Evolutionary conservation across 1,140 invertebrate species (phyloP).

Genomic region (Amphibalanus amphitrite): DNA sequence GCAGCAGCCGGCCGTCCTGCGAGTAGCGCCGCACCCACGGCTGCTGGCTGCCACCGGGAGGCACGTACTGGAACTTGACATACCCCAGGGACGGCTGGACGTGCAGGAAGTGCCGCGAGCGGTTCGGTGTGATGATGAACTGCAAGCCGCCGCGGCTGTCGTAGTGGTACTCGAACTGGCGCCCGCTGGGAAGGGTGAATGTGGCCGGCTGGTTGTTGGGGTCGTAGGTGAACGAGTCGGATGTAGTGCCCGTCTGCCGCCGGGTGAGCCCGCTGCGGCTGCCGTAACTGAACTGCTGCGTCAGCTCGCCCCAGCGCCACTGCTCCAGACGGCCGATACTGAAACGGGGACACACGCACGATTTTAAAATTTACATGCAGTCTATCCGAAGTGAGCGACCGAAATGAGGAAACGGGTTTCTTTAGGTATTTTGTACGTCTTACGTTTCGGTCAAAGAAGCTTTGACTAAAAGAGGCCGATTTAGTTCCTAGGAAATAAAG

Average conservation of each 20-base stretch:
- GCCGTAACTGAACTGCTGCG: slow-evolving; percentile 35
- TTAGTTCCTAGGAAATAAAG: too few relatives aligned
- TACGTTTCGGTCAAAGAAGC: too few relatives aligned
- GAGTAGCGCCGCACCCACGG: slow-evolving; percentile 44
- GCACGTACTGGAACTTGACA: slow-evolving; percentile 68
- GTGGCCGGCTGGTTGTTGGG: slow-evolving; percentile 47
- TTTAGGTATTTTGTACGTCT: too few relatives aligned
- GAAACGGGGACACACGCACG: too few relatives aligned
- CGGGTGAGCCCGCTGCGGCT: slow-evolving; percentile 2
- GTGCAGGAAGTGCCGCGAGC: slow-evolving; percentile 75
- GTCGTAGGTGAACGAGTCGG: slow-evolving; percentile 4
- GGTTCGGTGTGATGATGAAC: slow-evolving; percentile 66
- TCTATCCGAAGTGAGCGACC: too few relatives aligned
- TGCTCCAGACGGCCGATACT: slow-evolving; percentile 71
- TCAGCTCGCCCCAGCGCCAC: slow-evolving; percentile 74
- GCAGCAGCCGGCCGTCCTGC: slow-evolving; percentile 64
- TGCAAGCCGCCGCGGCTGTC: slow-evolving; percentile 74
- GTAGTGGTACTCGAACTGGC: slow-evolving; percentile 66
- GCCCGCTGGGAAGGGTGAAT: slow-evolving; percentile 74
- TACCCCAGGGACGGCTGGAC: slow-evolving; percentile 60
- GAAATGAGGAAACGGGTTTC: too few relatives aligned
- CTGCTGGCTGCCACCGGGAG: slow-evolving; percentile 62
- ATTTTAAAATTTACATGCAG: too few relatives aligned
- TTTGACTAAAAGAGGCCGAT: too few relatives aligned
- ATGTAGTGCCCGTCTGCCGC: background rate